These are phyloP conservation scores for Enteromius trimaculatus DNA, from an alignment of 2,797 vertebrate genomes.

Conservation along the genomic window DNA sequence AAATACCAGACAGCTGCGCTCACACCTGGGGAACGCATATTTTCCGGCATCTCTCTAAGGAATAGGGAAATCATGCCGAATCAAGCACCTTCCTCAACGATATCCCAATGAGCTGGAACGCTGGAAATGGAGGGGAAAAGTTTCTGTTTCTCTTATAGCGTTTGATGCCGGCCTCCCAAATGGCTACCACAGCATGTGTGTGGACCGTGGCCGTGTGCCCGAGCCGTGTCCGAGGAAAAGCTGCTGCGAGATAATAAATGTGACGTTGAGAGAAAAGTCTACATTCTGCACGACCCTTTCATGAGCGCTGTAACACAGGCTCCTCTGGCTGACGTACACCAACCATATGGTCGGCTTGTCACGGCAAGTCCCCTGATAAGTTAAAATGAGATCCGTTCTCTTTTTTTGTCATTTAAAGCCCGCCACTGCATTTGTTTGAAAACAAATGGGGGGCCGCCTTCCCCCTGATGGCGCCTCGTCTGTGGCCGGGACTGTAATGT, in stretches of 20 bases:
- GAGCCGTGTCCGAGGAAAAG: constrained; percentile 60
- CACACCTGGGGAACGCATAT: constrained; percentile 42
- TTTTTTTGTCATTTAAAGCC: constrained; percentile 1
- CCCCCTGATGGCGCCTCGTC: constrained; percentile 71
- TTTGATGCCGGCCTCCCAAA: constrained; percentile 63
- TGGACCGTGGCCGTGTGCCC: constrained; percentile 61
- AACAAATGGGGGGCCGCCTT: constrained; percentile 72
- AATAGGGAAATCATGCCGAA: constrained; percentile 40
- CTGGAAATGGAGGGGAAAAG: constrained; percentile 55
- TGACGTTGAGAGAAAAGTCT: constrained; percentile 72
- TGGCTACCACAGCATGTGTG: constrained; percentile 58
- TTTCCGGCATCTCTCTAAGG: constrained; percentile 45
- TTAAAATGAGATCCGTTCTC: constrained; percentile 24
- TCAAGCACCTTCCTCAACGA: constrained; percentile 50
- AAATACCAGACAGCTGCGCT: constrained; percentile 45
- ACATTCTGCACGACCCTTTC: constrained; percentile 66
- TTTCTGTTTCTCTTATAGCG: constrained; percentile 56
- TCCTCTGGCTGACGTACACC: constrained; percentile 58
- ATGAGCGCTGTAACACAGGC: constrained; percentile 38
- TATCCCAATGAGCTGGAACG: constrained; percentile 55
- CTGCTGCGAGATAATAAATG: constrained; percentile 73
- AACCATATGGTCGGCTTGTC: constrained; percentile 58
- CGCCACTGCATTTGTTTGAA: constrained; percentile 48
- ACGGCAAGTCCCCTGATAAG: constrained; percentile 20
- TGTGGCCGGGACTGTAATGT: constrained; percentile 72